phyloP scores from a whole-genome alignment of 2,797 vertebrate species.

The Myotis daubentonii region DNA sequence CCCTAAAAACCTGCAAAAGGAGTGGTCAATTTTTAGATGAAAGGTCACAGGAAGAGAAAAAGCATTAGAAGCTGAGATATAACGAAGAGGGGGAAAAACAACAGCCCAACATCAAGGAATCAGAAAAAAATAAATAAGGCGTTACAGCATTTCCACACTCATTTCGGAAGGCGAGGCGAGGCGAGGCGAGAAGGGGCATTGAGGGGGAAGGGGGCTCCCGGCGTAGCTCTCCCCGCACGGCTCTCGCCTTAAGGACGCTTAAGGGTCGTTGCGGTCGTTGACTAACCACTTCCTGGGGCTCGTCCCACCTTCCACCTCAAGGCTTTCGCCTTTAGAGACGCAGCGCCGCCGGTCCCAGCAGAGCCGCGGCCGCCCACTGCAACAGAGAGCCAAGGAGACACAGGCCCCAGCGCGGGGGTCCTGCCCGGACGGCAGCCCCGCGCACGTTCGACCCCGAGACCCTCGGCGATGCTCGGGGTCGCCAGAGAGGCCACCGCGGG shows the following conservation, averaged over 20 bases:
- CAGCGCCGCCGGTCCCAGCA: conserved; percentile 72
- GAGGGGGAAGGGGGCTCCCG: conserved; percentile 37
- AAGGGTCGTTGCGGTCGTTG: conserved; percentile 70
- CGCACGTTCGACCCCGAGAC: conserved; percentile 67
- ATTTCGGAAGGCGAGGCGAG: conserved; percentile 48
- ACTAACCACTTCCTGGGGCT: conserved; percentile 70
- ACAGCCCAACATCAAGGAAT: conserved; percentile 31
- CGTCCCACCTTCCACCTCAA: conserved; percentile 79
- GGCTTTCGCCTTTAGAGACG: conserved; percentile 75
- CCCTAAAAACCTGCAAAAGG: conserved; percentile 64
- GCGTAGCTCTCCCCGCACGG: conserved; percentile 68
- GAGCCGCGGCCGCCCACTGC: conserved; percentile 78
- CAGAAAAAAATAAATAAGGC: neutral
- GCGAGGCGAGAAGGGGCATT: conserved; percentile 55
- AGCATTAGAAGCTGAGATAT: conserved; percentile 38
- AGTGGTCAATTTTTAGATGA: conserved; percentile 18
- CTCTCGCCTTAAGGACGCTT: conserved; percentile 70
- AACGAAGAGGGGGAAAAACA: neutral
- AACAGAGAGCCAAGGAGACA: conserved; percentile 79
- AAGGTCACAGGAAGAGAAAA: conserved; percentile 32
- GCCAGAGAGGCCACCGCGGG: conserved; percentile 31
- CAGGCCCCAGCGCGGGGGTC: conserved; percentile 65
- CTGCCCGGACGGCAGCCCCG: conserved; percentile 63
- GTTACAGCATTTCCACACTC: conserved; percentile 46
- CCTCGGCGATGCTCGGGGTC: conserved; percentile 55